phyloP scores from a whole-genome alignment of 64 coral and sea anemone species.

The Platygyra sinensis region DNA sequence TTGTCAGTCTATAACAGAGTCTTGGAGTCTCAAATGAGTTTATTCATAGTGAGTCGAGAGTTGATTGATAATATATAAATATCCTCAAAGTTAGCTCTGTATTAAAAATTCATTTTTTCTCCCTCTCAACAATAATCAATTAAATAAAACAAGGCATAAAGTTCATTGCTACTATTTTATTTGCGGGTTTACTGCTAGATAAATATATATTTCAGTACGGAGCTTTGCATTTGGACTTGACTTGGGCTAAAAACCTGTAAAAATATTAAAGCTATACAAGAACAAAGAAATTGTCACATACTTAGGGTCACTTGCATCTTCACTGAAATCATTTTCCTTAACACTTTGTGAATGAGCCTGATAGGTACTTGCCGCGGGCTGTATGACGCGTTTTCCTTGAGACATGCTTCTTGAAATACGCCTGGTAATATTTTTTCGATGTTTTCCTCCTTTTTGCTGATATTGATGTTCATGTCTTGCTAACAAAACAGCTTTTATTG shows the following conservation, averaged over 20 bases:
- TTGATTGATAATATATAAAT: too few species aligned
- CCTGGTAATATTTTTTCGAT: neutral
- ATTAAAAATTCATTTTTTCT: too few species aligned
- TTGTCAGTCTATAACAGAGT: too few species aligned
- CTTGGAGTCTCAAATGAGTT: too few species aligned
- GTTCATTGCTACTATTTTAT: too few species aligned
- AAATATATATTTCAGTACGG: too few species aligned
- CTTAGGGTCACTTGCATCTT: neutral
- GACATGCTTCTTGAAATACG: conserved; percentile 29
- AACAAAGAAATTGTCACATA: neutral
- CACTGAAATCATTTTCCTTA: neutral
- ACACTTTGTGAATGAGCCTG: neutral
- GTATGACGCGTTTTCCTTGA: neutral
- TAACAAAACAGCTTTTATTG: conserved; percentile 67
- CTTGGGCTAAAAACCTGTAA: neutral
- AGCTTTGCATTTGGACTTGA: too few species aligned
- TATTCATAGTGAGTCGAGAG: too few species aligned
- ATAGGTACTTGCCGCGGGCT: neutral
- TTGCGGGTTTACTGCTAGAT: too few species aligned
- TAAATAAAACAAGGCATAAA: too few species aligned
- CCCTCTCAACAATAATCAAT: too few species aligned
- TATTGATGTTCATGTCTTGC: conserved; percentile 85
- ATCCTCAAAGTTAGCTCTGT: too few species aligned
- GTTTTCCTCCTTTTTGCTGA: conserved; percentile 64
- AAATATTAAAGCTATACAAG: neutral